Evolutionary conservation across 2,797 vertebrate genomes (phyloP).

Genomic region (Tokudaia tokunoshimensis): DNA sequence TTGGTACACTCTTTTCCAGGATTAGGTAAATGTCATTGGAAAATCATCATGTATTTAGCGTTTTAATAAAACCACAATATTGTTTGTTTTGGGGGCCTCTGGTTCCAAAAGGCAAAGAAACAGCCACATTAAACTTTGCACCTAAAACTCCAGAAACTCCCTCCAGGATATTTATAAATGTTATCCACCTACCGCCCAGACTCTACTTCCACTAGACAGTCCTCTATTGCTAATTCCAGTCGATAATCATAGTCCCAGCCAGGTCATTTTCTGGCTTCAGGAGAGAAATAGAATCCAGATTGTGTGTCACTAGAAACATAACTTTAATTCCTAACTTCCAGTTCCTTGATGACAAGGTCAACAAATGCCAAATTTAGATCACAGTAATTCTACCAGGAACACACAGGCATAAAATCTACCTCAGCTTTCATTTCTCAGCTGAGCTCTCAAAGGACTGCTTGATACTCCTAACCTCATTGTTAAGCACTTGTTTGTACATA

Average conservation of each 20-base stretch:
- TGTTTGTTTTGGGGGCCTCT: slow-evolving; percentile 75
- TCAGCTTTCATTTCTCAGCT: slow-evolving; percentile 52
- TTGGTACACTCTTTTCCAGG: slow-evolving; percentile 56
- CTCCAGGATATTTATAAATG: slow-evolving; percentile 76
- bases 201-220: slow-evolving; percentile 67
- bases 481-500: not conserved
- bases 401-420: slow-evolving; percentile 61
- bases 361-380: slow-evolving; percentile 79
- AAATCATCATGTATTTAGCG: slow-evolving; percentile 80
- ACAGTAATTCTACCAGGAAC: slow-evolving; percentile 71
- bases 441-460: not conserved
- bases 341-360: slow-evolving; percentile 83
- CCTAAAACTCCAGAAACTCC: slow-evolving; percentile 65
- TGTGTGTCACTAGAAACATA: slow-evolving; percentile 82
- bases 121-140: slow-evolving; percentile 74
- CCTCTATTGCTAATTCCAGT: slow-evolving; percentile 79
- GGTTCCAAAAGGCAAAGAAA: slow-evolving; percentile 70
- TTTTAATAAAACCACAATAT: slow-evolving; percentile 79
- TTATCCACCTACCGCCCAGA: slow-evolving; percentile 59
- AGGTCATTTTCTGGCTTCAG: slow-evolving; percentile 80
- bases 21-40: slow-evolving; percentile 82
- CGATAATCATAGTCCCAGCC: slow-evolving; percentile 80
- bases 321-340: slow-evolving; percentile 84
- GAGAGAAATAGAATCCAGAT: slow-evolving; percentile 85
- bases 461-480: not conserved